Base-by-base conservation (phyloP, 2,797 vertebrate species). In the Geotrypetes seraphini region DNA sequence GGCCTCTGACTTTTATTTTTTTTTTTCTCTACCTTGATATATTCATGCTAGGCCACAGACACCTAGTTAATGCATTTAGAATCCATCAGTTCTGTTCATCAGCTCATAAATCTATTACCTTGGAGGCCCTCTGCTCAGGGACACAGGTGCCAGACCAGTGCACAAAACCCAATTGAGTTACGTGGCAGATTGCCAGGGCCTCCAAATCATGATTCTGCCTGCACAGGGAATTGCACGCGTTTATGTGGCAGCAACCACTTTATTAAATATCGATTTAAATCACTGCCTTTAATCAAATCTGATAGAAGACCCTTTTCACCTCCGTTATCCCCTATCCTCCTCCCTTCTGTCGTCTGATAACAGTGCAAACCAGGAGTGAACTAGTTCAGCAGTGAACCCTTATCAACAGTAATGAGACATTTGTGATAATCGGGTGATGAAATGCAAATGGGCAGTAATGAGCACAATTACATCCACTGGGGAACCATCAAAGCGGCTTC, bases 231-330 rank as follows among this genome's bases (percentile, higher is more conserved):
- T 78, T 84, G 77, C 79, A 72, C 56, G 29, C 53, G 69, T 75
- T n/a, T 75, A 63, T 66, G 73, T 76, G 67, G 78, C 69, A 73
- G 75, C 69, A 70, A 77, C 75, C 82, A 83, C 86, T 81, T 90
- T 88, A 88, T 91, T 89, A 88, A 86, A 87, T 88, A 91, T 91
- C 74, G 84, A 89, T 90, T 87, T 75, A 84, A 86, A 89, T 86
- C 81, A 75, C 67, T 75, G 79, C 80, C 79, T 77, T 85, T 82
- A 81, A 84, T 87, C 79, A 83, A 84, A 84, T 81, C 73, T 58
- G 73, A 79, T 78, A 68, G 70, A 70, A 67, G 73, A 67, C 66
- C 75, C 73, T 66, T 71, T 56, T 66, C 71, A 69, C 72, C 73
- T 58, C 50, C 40, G 35, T 14, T 14, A 12, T 37, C 37, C 43